Evolutionary conservation across 2,113 vertebrate species (phyloP).

Genomic region (Muscicapa adusta): DNA sequence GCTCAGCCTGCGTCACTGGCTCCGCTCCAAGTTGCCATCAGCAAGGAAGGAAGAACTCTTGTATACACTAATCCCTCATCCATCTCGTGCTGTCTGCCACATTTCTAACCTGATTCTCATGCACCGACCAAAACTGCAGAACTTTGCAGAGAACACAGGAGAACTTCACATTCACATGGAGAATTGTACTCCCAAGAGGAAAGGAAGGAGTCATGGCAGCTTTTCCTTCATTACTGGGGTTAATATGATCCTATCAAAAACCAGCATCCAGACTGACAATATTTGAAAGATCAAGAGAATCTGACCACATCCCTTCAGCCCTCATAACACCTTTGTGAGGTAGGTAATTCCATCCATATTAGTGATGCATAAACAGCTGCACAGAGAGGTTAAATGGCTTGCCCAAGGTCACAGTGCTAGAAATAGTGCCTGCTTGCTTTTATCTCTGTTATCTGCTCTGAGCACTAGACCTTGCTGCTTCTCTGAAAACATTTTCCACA

Average conservation of each 20-base stretch:
- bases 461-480: neutral
- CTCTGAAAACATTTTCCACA: neutral
- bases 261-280: neutral
- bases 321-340: conserved; percentile 33
- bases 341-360: conserved; percentile 31
- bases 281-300: neutral
- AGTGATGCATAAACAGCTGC: neutral
- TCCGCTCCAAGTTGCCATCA: neutral
- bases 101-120: neutral
- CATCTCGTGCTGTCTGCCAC: neutral
- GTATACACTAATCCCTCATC: neutral
- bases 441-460: neutral
- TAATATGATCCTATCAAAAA: neutral
- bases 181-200: neutral
- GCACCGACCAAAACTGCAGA: neutral
- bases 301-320: neutral
- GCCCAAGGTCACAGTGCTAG: conserved; percentile 41
- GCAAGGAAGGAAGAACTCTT: neutral
- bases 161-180: neutral
- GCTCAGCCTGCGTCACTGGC: neutral
- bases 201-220: neutral
- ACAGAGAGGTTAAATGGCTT: conserved; percentile 58
- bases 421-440: neutral
- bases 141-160: neutral
- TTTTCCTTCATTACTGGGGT: neutral